Conservation (phyloP, 1,140 invertebrate genomes). For the Temnothorax nylanderi region DNA sequence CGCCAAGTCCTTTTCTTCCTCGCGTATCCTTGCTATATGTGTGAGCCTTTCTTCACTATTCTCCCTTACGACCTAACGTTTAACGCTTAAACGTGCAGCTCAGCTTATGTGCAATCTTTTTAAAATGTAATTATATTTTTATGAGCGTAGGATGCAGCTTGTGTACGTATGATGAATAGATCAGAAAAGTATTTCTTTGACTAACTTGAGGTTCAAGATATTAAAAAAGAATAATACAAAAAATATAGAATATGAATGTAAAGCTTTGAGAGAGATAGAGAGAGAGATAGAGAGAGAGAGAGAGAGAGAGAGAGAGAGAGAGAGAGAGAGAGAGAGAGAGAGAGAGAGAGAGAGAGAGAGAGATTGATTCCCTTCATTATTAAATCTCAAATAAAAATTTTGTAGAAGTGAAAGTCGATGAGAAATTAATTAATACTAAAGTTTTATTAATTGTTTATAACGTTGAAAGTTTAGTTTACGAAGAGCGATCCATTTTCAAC, state of each 20-base stretch:
- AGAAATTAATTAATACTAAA: not conserved
- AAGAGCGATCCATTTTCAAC: not conserved
- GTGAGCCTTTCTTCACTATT: slow-evolving; percentile 16
- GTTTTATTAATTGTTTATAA: slow-evolving; percentile 3
- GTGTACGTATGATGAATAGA: not conserved
- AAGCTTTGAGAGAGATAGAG: too few species aligned
- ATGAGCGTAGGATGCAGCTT: not conserved
- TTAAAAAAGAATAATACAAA: not conserved
- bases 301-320: too few species aligned
- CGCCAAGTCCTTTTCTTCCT: slow-evolving; percentile 60
- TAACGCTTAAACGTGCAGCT: not conserved
- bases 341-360: too few species aligned
- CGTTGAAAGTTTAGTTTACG: not conserved
- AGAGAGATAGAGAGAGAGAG: too few species aligned
- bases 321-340: too few species aligned
- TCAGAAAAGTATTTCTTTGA: not conserved
- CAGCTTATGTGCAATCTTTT: slow-evolving; percentile 14
- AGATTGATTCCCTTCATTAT: not conserved
- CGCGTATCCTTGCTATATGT: not conserved
- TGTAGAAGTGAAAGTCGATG: not conserved
- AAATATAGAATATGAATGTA: not conserved
- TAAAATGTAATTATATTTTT: slow-evolving; percentile 31
- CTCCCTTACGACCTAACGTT: slow-evolving; percentile 50
- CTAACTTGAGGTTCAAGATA: not conserved
- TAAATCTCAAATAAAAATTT: not conserved